Evolutionary conservation across 2,113 vertebrate species (phyloP), one percentile per base, ranked within the genome.

Genomic region (Nyctibius bracteatus): DNA sequence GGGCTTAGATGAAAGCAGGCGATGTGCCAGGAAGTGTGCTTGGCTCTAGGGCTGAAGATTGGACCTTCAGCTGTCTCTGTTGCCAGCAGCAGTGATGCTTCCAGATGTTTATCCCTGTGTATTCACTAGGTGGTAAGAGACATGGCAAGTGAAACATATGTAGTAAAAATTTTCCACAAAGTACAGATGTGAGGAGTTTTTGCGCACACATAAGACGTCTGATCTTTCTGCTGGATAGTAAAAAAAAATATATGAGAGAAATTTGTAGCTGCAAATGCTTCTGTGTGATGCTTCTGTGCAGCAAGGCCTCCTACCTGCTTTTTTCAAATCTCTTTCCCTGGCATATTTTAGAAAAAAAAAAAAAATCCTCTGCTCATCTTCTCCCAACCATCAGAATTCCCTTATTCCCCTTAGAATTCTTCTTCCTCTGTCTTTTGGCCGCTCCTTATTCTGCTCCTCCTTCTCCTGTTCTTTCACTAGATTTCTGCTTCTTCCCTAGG

Each of bases 171-270:
- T 49, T n/a, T 52, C 43, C 43, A 10, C 37, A 31, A 33, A 41
- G 80, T 41, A 39, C 79, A 46, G 28, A 8, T 46, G 18, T 51
- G 23, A 20, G 55, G 54, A 68, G 16, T 13, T 80, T 8, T 25
- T 90, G 57, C n/a, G 37, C 0, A 0, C 28, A 12, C 5, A 0
- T 51, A 10, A 18, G 15, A 11, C 0, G 0, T 61, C 44, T 65
- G 62, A 80, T 79, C 31, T 16, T 85, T 35, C 55, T 91, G 33
- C 16, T 52, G 74, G 57, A 12, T 20, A 39, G 35, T 27, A 30
- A 43, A 44, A 52, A 80, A 89, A 51, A 67, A n/a, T 21, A 23
- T 7, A 14, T 3, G 22, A 27, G 65, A 46, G 22, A 72, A 70
- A 54, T 13, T 24, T 57, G 44, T 24, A 55, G 54, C 47, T 66